Evolutionary conservation across 1,140 invertebrate genomes (phyloP).

Genomic region (Goniozus legneri): DNA sequence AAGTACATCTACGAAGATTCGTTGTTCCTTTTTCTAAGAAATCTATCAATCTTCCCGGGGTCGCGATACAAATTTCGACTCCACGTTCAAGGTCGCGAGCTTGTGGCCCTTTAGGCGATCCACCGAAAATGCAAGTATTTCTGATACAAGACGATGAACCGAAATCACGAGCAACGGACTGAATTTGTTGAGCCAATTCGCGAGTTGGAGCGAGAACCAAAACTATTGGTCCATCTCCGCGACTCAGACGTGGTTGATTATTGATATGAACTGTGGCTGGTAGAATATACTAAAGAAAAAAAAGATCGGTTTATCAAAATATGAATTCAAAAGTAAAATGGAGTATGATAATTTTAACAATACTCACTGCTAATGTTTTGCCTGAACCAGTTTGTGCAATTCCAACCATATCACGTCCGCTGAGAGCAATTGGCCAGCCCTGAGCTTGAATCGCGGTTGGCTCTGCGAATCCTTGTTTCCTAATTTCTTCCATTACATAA

Average conservation of each 20-base stretch:
- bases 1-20: constrained; percentile 87
- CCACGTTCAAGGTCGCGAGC: constrained; percentile 87
- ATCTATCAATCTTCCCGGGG: constrained; percentile 95
- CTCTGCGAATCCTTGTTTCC: constrained; percentile 77
- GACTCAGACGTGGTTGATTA: constrained; percentile 64
- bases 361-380: constrained; percentile 72
- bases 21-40: constrained; percentile 91
- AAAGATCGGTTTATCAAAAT: not conserved
- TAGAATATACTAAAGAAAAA: constrained; percentile 65
- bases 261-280: constrained; percentile 74
- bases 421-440: constrained; percentile 90
- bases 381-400: constrained; percentile 95
- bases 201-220: constrained; percentile 92
- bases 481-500: constrained; percentile 74
- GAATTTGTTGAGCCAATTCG: constrained; percentile 96
- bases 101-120: constrained; percentile 92
- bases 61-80: constrained; percentile 91
- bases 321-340: constrained; percentile 1
- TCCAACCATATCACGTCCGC: constrained; percentile 87
- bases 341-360: not conserved
- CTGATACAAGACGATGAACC: constrained; percentile 77
- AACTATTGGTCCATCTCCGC: constrained; percentile 89
- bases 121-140: constrained; percentile 96
- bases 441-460: constrained; percentile 87
- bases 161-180: constrained; percentile 90